phyloP scores from a whole-genome alignment of 2,888 invertebrate species.

The Nomada fabriciana region DNA sequence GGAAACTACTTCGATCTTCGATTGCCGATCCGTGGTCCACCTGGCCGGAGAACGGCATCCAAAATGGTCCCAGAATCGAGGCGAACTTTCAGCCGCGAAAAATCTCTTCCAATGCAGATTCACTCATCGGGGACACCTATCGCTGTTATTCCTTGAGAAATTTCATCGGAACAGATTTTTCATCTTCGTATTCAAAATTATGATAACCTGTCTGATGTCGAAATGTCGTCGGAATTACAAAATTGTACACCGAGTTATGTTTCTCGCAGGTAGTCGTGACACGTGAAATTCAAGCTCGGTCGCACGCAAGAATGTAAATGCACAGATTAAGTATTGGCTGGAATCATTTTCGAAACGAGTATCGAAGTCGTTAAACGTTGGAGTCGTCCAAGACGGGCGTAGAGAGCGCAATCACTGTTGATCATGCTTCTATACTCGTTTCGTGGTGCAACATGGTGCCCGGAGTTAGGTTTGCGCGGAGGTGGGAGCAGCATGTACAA shows the following conservation, averaged over 20 bases:
- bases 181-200: too few species aligned
- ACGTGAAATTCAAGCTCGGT: too few species aligned
- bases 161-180: too few species aligned
- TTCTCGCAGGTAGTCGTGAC: too few species aligned
- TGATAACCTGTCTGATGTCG: background rate
- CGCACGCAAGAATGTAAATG: background rate
- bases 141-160: background rate
- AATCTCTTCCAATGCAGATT: background rate
- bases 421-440: slow-evolving; percentile 31
- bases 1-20: slow-evolving; percentile 82
- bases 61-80: slow-evolving; percentile 48
- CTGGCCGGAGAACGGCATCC: slow-evolving; percentile 58
- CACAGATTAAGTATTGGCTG: background rate
- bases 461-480: slow-evolving; percentile 42
- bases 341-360: background rate
- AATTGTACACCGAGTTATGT: too few species aligned
- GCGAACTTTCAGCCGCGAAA: slow-evolving; percentile 27
- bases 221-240: background rate
- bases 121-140: background rate
- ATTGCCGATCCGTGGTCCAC: slow-evolving; percentile 65
- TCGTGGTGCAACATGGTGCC: slow-evolving; percentile 39
- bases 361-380: background rate
- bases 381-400: background rate
- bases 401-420: slow-evolving; percentile 28
- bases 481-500: slow-evolving; percentile 53